Evolutionary conservation across 2,797 vertebrate species (phyloP).

Genomic region (Coranthus polyacanthus): DNA sequence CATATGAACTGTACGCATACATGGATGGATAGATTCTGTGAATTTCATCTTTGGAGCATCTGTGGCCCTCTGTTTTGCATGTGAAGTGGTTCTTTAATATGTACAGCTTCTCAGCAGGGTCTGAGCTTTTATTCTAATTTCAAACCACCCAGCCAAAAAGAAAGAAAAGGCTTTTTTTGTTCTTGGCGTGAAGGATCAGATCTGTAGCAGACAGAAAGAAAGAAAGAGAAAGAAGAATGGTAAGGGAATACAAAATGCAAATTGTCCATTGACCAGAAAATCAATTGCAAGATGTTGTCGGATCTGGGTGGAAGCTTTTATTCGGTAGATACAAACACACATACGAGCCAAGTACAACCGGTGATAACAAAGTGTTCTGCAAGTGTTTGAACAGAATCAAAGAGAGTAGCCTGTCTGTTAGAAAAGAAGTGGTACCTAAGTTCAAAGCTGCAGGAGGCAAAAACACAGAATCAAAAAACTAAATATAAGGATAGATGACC

Average conservation of each 20-base stretch:
- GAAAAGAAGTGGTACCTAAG: too few species aligned
- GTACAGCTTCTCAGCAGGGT: conserved; percentile 20
- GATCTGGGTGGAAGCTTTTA: conserved; percentile 65
- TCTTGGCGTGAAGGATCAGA: conserved; percentile 5
- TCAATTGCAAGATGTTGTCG: conserved; percentile 57
- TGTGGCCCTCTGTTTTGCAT: conserved; percentile 23
- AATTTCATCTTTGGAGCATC: conserved; percentile 22
- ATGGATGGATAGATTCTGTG: conserved; percentile 19
- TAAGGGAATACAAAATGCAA: conserved; percentile 38
- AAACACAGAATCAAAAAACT: too few species aligned
- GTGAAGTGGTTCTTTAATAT: conserved; percentile 34
- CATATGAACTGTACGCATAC: conserved; percentile 5
- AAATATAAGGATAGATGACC: too few species aligned
- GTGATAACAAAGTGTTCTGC: too few species aligned
- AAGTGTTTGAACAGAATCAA: too few species aligned
- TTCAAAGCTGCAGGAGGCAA: too few species aligned
- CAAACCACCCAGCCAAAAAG: conserved; percentile 12
- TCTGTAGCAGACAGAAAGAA: not conserved
- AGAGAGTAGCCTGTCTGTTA: too few species aligned
- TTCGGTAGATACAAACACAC: conserved; percentile 43
- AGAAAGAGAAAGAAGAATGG: conserved; percentile 20
- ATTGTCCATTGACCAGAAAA: conserved; percentile 70
- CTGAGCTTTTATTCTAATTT: conserved; percentile 19
- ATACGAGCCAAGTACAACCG: not conserved
- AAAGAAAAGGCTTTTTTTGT: conserved; percentile 6